Evolutionary conservation across 2,888 invertebrate genomes (phyloP).

Genomic region (Cryptocheilus praepositus): DNA sequence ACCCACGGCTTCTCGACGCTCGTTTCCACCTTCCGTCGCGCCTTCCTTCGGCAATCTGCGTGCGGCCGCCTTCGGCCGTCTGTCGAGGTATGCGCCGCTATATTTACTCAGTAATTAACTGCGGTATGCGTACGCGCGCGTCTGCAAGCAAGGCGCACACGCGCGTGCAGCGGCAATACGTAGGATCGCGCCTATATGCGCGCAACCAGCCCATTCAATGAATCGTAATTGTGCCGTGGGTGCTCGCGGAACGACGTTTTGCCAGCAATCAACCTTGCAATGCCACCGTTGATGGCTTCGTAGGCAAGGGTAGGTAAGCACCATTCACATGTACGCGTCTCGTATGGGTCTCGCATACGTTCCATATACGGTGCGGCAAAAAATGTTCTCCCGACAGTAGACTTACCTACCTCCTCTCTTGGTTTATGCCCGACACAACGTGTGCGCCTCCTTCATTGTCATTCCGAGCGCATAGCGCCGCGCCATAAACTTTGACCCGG

Average conservation of each 20-base stretch:
- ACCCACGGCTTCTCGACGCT: not conserved
- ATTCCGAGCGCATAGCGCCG: no score
- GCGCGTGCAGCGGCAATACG: constrained; percentile 20
- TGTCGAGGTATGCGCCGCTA: constrained; percentile 20
- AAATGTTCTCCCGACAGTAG: no score
- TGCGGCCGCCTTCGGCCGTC: constrained; percentile 1
- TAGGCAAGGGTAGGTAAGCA: constrained; percentile 11
- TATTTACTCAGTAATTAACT: constrained; percentile 59
- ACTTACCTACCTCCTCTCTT: no score
- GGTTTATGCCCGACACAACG: no score
- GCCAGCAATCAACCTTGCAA: constrained; percentile 45
- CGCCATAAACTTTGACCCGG: no score
- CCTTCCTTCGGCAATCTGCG: constrained; percentile 5
- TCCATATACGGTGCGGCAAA: no score
- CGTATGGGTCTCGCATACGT: no score
- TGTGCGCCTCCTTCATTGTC: no score
- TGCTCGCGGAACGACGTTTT: constrained; percentile 31
- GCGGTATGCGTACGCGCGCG: constrained; percentile 49
- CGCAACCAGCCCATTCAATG: constrained; percentile 39
- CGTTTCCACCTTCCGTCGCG: not conserved
- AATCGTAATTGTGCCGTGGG: constrained; percentile 38
- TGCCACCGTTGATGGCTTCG: constrained; percentile 36
- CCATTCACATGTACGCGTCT: no score
- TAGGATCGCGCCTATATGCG: constrained; percentile 20
- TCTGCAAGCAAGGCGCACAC: constrained; percentile 22